Evolutionary conservation across 2,113 vertebrate genomes (phyloP), one percentile per base, ranked within the genome.

Genomic region (Anhinga rufa): DNA sequence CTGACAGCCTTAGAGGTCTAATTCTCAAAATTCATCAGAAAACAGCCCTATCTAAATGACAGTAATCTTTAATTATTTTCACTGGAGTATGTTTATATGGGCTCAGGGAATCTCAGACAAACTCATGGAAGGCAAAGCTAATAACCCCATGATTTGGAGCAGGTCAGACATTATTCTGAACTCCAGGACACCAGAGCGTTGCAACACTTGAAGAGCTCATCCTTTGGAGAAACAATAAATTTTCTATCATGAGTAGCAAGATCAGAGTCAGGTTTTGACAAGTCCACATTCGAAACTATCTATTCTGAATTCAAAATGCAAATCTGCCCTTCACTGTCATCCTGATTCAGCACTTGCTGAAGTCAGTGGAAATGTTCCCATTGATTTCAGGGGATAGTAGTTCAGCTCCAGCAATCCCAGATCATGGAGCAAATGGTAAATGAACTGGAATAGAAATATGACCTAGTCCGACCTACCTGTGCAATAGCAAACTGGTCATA

Each of bases 401-500:
- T 25, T 85, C 62, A 92, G 61, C 21, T 81, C 25, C 88, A 93
- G 34, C 46, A 76, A 69, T 31, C 51, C 71, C 70, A 77, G 54
- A 64, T 91, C 92, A 80, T 94, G 66, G 46, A 66, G 14, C n/a
- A 94, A 91, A 85, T 34, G 34, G 49, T 9, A 90, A 91, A 74
- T 75, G 34, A 92, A 77, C 87, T 46, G 24, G 38, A 93, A 78
- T 9, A 69, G 49, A 70, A 28, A 13, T 17, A 40, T 40, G 68
- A 55, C 38, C 75, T 71, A 54, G 10, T 61, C 51, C 61, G 22
- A 70, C 98, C 92, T 96, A 99, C 99, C 99, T 99, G 99, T 91
- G 99, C 99, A 74, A 99, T 98, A 31, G 99, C 99, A 97, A 99
- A 99, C 97, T 99, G 99, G 91, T 99, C 99, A 8, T 99, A 99